Percentiles rank a stretch among this genome's conserved stretches.
phyloP scores from a whole-genome alignment of 2,888 invertebrate genomes.

The Eupeodes latifasciatus region DNA sequence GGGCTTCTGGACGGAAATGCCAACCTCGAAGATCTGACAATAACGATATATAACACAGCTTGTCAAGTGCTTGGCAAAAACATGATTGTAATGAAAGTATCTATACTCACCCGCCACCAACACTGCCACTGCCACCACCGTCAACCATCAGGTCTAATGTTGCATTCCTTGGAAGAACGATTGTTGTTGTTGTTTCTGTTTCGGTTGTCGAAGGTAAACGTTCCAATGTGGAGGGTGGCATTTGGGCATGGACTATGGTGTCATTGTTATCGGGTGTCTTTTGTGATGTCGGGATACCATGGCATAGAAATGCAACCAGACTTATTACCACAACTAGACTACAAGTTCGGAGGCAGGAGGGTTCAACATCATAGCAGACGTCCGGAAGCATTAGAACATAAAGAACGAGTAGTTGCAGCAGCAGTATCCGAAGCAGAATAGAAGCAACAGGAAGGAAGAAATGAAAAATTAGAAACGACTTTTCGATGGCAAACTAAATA shows the following conservation, averaged over 20 bases:
- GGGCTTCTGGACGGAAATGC: slow-evolving; percentile 58
- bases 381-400: background rate
- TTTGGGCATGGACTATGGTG: slow-evolving; percentile 35
- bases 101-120: slow-evolving; percentile 39
- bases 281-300: slow-evolving; percentile 70
- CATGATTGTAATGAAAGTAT: background rate
- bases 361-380: slow-evolving; percentile 1
- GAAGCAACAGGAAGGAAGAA: slow-evolving; percentile 51
- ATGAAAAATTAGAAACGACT: slow-evolving; percentile 52
- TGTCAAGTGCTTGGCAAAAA: background rate
- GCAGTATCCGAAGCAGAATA: background rate
- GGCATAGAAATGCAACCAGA: slow-evolving; percentile 62
- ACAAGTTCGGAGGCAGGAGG: background rate
- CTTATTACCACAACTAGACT: slow-evolving; percentile 55
- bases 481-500: slow-evolving; percentile 45
- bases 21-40: slow-evolving; percentile 44
- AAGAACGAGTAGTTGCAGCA: background rate
- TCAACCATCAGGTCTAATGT: slow-evolving; percentile 58
- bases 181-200: slow-evolving; percentile 56
- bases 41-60: background rate
- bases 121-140: background rate
- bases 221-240: slow-evolving; percentile 27
- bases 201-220: slow-evolving; percentile 23
- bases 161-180: slow-evolving; percentile 65
- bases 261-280: slow-evolving; percentile 64